Conservation (phyloP, 2,888 invertebrate species). For the Palloptera scutellata region DNA sequence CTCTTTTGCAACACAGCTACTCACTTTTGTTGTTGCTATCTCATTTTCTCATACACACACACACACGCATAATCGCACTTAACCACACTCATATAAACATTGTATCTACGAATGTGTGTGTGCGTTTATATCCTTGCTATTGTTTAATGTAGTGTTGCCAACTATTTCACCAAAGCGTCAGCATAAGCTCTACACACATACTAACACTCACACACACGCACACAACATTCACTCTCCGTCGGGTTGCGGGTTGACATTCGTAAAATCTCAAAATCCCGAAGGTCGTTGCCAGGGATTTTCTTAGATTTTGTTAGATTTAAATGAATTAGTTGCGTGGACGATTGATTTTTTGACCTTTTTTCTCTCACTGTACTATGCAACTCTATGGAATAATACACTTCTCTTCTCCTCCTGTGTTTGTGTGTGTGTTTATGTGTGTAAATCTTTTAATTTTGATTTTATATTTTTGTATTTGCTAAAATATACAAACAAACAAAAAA, state of each 20-base stretch:
- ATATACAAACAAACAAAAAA: conserved; percentile 14
- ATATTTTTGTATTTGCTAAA: conserved; percentile 27
- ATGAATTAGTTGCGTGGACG: conserved; percentile 65
- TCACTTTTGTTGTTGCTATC: not conserved
- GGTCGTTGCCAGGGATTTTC: conserved; percentile 65
- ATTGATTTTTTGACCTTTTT: conserved; percentile 65
- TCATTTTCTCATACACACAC: conserved; percentile 4
- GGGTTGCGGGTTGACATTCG: conserved; percentile 61
- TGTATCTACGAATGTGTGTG: not conserved
- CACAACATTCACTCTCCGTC: conserved; percentile 25
- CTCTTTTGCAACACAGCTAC: not conserved
- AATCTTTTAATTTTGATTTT: conserved; percentile 26
- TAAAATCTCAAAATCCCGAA: conserved; percentile 65
- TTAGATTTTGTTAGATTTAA: conserved; percentile 65
- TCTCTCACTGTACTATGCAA: conserved; percentile 12
- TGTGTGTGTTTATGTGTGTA: conserved; percentile 26
- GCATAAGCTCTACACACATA: conserved; percentile 36
- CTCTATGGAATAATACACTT: conserved; percentile 28
- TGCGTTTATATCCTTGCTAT: conserved; percentile 32
- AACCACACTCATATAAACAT: not conserved
- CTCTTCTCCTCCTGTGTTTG: conserved; percentile 13
- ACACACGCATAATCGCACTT: not conserved
- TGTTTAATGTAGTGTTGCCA: conserved; percentile 59
- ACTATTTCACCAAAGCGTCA: conserved; percentile 53
- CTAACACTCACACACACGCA: conserved; percentile 42